Conservation (phyloP, 2,113 vertebrate genomes). For the Sander lucioperca region DNA sequence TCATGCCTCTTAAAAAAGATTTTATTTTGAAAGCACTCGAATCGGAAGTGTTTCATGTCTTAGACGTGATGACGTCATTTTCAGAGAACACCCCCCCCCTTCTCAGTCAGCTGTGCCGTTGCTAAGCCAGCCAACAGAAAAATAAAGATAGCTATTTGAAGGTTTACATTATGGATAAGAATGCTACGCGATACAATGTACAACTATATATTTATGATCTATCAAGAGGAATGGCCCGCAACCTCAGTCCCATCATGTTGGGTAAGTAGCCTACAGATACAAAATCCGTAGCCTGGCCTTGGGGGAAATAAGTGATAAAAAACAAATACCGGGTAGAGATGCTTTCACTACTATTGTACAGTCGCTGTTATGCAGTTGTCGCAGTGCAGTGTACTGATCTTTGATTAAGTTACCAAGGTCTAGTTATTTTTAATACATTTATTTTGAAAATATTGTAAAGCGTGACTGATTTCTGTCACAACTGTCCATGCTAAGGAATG, state of each 20-base stretch:
- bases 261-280: slow-evolving; percentile 84
- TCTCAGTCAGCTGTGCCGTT: slow-evolving; percentile 46
- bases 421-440: not conserved
- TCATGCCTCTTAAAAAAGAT: fast-evolving
- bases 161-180: slow-evolving; percentile 75
- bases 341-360: not conserved
- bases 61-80: slow-evolving; percentile 51
- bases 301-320: slow-evolving; percentile 22
- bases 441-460: not conserved
- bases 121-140: slow-evolving; percentile 5
- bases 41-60: slow-evolving; percentile 14
- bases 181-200: slow-evolving; percentile 82
- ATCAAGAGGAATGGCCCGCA: slow-evolving; percentile 95
- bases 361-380: not conserved
- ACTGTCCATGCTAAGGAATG: not conserved
- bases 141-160: not conserved
- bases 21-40: slow-evolving; percentile 49
- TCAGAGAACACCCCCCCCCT: not conserved
- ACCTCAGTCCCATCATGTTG: slow-evolving; percentile 96
- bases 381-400: not conserved
- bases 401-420: not conserved
- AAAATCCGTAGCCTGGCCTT: slow-evolving; percentile 38
- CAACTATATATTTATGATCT: slow-evolving; percentile 97
- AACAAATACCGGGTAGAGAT: slow-evolving; percentile 13
- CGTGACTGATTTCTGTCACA: not conserved